phyloP scores from a whole-genome alignment of 2,888 invertebrate species.

The Rhagophthalmus giganteus region DNA sequence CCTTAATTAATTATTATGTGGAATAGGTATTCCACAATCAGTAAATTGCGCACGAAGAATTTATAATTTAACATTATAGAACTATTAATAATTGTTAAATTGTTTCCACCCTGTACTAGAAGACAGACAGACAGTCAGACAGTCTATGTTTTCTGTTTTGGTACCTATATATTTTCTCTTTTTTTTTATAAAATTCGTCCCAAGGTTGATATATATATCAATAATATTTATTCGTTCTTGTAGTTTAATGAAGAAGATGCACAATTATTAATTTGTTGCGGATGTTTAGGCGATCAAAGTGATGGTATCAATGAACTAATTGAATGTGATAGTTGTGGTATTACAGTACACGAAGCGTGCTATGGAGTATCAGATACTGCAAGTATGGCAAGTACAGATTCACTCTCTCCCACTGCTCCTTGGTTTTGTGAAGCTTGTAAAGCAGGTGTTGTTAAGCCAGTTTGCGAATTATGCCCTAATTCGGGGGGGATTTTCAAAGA shows the following conservation, averaged over 20 bases:
- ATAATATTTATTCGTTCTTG: background rate
- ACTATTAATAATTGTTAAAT: background rate
- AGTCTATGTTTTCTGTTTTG: too few species aligned
- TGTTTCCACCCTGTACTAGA: too few species aligned
- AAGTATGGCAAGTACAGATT: constrained; percentile 90
- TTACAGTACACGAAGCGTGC: constrained; percentile 96
- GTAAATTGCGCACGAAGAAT: too few species aligned
- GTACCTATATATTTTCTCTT: too few species aligned
- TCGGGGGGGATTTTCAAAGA: constrained; percentile 91
- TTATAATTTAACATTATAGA: background rate
- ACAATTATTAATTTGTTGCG: constrained; percentile 84
- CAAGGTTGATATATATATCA: background rate
- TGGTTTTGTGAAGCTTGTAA: constrained; percentile 99
- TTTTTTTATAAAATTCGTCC: background rate
- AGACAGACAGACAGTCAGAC: too few species aligned
- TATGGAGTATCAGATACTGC: constrained; percentile 93
- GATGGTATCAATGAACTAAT: constrained; percentile 95
- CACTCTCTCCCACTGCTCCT: constrained; percentile 93
- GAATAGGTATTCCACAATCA: too few species aligned
- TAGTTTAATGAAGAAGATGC: constrained; percentile 44
- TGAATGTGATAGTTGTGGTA: constrained; percentile 95
- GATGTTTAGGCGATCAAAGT: constrained; percentile 90
- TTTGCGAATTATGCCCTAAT: constrained; percentile 95
- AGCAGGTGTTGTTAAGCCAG: constrained; percentile 84
- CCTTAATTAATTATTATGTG: too few species aligned